Base-by-base conservation (phyloP, 1,140 invertebrate species). In the Drosophila suzukii region DNA sequence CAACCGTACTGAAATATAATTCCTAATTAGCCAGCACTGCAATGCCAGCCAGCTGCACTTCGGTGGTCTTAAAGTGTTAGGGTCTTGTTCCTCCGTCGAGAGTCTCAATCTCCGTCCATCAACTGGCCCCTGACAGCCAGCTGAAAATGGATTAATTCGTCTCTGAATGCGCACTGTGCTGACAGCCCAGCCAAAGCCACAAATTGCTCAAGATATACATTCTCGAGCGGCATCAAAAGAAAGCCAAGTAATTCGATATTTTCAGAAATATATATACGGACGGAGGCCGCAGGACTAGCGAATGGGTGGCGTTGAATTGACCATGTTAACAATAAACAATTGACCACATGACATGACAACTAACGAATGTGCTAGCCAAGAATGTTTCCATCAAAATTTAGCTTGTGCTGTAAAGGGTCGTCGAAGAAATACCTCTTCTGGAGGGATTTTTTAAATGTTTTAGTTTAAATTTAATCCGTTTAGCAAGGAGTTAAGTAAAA, bases 271-370 rank as follows among this genome's bases (percentile, higher is more conserved):
- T 49, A 49, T 53, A 39, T 49, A 2, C 30, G 43, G 20, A 17
- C 11, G 6, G 17, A 11, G 24, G 15, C 50, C 50, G 11, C 15
- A 53, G 15, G 12, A 27, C 3, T 8, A 12, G 30, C 0, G 15
- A 0, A 10, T 4, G 50, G 43, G 27, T 11, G 46, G 62, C 39
- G 58, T 58, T 53, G 38, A 41, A 72, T 66, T 61, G 57, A 63
- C 53, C 68, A 57, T 83, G 84, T 89, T 77, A 80, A 84, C 84
- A 75, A 88, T 89, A 83, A 83, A 88, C 73, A 83, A 80, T 88
- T 80, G 83, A 88, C 84, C 84, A 70, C 76, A 86, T 53, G 70
- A 88, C 83, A 88, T 80, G 83, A 80, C 79, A 88, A 65, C 47
- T 34, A 72, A 81, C 65, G 55, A 85, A 55, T 63, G 58, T 61